A percentile compares a stretch with the other conserved stretches of the same genome.
Conservation (phyloP, 2,113 vertebrate genomes). For the Tachysurus fulvidraco region DNA sequence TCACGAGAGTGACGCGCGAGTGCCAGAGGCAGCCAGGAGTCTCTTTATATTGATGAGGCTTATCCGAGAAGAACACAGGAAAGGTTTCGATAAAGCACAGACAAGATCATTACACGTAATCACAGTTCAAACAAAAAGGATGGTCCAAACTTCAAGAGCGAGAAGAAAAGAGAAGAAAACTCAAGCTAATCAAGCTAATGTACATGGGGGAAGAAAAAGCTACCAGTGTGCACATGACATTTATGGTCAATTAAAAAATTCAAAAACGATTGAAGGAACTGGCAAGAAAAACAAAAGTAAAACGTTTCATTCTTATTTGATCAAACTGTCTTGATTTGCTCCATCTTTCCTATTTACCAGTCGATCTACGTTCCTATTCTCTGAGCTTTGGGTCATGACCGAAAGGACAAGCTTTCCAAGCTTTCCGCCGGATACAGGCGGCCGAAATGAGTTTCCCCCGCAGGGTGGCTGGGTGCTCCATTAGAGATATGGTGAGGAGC, state of each 20-base stretch:
- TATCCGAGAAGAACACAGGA: background rate
- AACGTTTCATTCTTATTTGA: no score
- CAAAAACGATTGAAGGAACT: background rate
- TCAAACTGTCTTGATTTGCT: no score
- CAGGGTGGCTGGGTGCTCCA: no score
- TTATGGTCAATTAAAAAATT: background rate
- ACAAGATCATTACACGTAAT: background rate
- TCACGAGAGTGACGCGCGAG: background rate
- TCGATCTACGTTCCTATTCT: no score
- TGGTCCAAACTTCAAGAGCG: background rate
- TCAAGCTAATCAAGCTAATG: background rate
- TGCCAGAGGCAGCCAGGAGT: background rate
- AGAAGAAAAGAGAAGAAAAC: background rate
- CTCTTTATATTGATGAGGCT: background rate
- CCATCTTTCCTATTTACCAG: no score
- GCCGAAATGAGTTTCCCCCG: no score
- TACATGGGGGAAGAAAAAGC: background rate
- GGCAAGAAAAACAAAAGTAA: no score
- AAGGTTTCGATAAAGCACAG: background rate
- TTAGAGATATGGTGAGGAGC: no score
- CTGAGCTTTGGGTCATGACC: no score
- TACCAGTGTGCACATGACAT: background rate
- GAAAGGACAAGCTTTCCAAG: no score
- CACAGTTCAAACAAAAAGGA: background rate
- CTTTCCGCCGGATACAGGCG: no score